Conservation (phyloP, 2,113 vertebrate species). For the Melospiza georgiana region DNA sequence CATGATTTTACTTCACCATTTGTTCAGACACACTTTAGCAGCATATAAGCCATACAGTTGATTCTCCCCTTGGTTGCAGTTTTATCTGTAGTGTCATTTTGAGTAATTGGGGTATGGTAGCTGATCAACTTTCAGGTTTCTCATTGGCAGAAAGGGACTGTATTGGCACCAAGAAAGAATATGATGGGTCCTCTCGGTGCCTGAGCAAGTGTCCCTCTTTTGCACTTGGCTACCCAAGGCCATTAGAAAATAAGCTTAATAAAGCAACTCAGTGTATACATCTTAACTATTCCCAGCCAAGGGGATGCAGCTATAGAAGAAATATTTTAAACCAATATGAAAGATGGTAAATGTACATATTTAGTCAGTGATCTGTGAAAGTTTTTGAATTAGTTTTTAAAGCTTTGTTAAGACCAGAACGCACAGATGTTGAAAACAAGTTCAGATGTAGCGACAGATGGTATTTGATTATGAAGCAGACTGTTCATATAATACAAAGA, state of each 20-base stretch:
- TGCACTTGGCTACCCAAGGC: slow-evolving; percentile 86
- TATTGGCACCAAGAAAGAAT: slow-evolving; percentile 85
- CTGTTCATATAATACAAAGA: slow-evolving; percentile 99
- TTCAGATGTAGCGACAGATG: slow-evolving; percentile 99
- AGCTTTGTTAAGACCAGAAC: slow-evolving; percentile 99
- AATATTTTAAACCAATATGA: slow-evolving; percentile 76
- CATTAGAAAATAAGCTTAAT: slow-evolving; percentile 85
- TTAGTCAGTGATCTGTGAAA: slow-evolving; percentile 93
- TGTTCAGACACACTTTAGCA: slow-evolving; percentile 89
- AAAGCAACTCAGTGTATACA: slow-evolving; percentile 75
- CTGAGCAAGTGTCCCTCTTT: slow-evolving; percentile 82
- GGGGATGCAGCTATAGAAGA: slow-evolving; percentile 76
- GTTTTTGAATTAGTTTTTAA: slow-evolving; percentile 98
- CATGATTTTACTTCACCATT: slow-evolving; percentile 90
- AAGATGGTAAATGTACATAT: slow-evolving; percentile 87
- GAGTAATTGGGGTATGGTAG: slow-evolving; percentile 90
- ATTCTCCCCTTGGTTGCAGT: slow-evolving; percentile 97
- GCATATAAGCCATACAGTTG: slow-evolving; percentile 84
- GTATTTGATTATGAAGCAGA: slow-evolving; percentile 99
- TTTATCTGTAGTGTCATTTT: slow-evolving; percentile 92
- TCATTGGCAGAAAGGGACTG: slow-evolving; percentile 86
- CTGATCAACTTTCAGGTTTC: slow-evolving; percentile 89
- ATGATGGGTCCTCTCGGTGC: slow-evolving; percentile 83
- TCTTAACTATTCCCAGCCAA: slow-evolving; percentile 71
- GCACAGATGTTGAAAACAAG: slow-evolving; percentile 99